Base-by-base conservation (phyloP, 2,888 invertebrate species). In the Apamea monoglypha region DNA sequence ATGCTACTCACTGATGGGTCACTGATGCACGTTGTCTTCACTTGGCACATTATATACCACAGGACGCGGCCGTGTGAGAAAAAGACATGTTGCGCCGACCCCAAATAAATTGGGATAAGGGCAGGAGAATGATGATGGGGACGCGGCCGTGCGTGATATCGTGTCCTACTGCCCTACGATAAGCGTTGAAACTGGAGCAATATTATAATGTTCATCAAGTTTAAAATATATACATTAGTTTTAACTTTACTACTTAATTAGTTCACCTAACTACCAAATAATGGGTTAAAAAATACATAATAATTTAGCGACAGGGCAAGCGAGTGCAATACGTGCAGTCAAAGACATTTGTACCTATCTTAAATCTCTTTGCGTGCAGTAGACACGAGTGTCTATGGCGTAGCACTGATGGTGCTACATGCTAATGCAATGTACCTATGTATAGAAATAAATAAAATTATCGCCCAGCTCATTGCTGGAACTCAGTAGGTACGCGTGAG, bases 41-140 rank as follows among this genome's bases (percentile, higher is more conserved):
- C 6, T 5, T 63, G 74, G 68, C 74, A 68, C 77, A 53, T 64
- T 83, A 68, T 84, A 84, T 84, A 84, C 71, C n/a, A n/a, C n/a
- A n/a, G n/a, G n/a, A n/a, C n/a, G n/a, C n/a, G n/a, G n/a, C n/a
- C n/a, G n/a, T n/a, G n/a, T n/a, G n/a, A n/a, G n/a, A n/a, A n/a
- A n/a, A n/a, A n/a, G n/a, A n/a, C n/a, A n/a, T n/a, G n/a, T n/a
- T n/a, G n/a, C n/a, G n/a, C n/a, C n/a, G n/a, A n/a, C n/a, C n/a
- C n/a, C n/a, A n/a, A n/a, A n/a, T n/a, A n/a, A n/a, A n/a, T n/a
- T n/a, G n/a, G n/a, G n/a, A n/a, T n/a, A n/a, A n/a, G n/a, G n/a
- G n/a, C n/a, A n/a, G n/a, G n/a, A n/a, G n/a, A n/a, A 25, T 36
- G 59, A 66, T n/a, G 32, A 7, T 10, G 61, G 50, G 74, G 12